A percentile compares a stretch with the other conserved stretches of the same genome.
phyloP scores from a whole-genome alignment of 2,113 vertebrate genomes.

The Spheniscus mendiculus region DNA sequence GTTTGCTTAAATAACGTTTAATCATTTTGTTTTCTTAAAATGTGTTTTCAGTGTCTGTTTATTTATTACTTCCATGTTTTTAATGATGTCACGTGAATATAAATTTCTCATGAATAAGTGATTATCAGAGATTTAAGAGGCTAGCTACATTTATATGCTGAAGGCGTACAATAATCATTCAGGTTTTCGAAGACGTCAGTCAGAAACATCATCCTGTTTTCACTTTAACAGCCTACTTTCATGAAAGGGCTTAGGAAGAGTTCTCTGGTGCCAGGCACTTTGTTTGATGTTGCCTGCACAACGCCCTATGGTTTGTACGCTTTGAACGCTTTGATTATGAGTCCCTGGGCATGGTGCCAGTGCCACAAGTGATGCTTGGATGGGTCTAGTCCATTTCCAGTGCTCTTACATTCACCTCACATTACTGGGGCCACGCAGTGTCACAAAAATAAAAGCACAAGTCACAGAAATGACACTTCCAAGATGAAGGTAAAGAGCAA shows the following conservation, averaged over 20 bases:
- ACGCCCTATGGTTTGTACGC: not conserved
- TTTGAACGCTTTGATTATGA: not conserved
- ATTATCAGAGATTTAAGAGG: not conserved
- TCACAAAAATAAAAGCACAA: not conserved
- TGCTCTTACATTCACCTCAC: not conserved
- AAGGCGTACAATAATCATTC: not conserved
- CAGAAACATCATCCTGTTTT: not conserved
- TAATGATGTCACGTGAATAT: not conserved
- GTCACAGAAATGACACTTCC: not conserved
- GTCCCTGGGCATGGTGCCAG: not conserved
- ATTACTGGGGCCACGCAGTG: not conserved
- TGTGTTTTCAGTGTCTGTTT: not conserved
- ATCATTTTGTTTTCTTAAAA: not conserved
- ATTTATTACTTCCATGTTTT: not conserved
- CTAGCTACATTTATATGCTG: not conserved
- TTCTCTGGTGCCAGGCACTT: not conserved
- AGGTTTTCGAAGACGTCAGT: not conserved
- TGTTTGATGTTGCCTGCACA: conserved; percentile 36
- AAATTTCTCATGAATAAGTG: not conserved
- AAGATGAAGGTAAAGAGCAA: not conserved
- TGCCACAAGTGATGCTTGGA: not conserved
- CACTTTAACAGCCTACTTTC: not conserved
- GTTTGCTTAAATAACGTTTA: not conserved
- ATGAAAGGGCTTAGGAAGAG: not conserved
- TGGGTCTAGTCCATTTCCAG: not conserved